Conservation (phyloP, 2,888 invertebrate species). For the Ditula angustiorana region DNA sequence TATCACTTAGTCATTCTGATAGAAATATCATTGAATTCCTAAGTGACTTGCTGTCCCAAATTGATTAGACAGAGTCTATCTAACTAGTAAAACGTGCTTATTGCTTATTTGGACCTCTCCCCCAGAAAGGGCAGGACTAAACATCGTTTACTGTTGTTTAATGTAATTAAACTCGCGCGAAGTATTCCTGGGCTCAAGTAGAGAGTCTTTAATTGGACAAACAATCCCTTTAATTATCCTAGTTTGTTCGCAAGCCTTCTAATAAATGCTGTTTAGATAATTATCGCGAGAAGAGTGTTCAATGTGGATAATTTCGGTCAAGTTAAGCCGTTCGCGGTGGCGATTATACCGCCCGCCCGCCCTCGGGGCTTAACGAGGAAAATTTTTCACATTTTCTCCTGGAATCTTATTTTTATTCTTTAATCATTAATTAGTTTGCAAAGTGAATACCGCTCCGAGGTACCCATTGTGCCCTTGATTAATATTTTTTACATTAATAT, state of each 20-base stretch:
- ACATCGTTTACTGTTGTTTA: slow-evolving; percentile 17
- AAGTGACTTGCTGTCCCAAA: not conserved
- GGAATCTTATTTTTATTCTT: slow-evolving; percentile 19
- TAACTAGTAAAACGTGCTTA: slow-evolving; percentile 20
- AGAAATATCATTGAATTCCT: not conserved
- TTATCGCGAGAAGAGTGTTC: slow-evolving; percentile 23
- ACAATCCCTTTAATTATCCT: slow-evolving; percentile 36
- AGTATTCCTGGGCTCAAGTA: slow-evolving; percentile 16
- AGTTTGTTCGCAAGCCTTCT: slow-evolving; percentile 29
- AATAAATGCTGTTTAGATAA: slow-evolving; percentile 36
- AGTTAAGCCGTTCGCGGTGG: slow-evolving; percentile 19
- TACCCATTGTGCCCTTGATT: slow-evolving; percentile 1
- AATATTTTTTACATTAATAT: slow-evolving; percentile 9
- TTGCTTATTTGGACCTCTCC: slow-evolving; percentile 16
- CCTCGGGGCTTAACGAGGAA: slow-evolving; percentile 16
- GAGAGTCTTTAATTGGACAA: slow-evolving; percentile 33
- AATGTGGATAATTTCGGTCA: slow-evolving; percentile 27
- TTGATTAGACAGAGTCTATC: slow-evolving; percentile 3
- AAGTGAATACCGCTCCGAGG: slow-evolving; percentile 1
- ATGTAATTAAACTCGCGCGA: slow-evolving; percentile 28
- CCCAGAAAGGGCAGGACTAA: slow-evolving; percentile 4
- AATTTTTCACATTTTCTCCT: slow-evolving; percentile 15
- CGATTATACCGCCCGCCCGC: not conserved
- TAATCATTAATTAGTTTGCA: slow-evolving; percentile 24
- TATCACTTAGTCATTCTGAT: too few species aligned